Percentiles rank a stretch among this genome's conserved stretches.
Evolutionary conservation across 1,140 invertebrate species (phyloP).

Genomic region (Nephotettix cincticeps): DNA sequence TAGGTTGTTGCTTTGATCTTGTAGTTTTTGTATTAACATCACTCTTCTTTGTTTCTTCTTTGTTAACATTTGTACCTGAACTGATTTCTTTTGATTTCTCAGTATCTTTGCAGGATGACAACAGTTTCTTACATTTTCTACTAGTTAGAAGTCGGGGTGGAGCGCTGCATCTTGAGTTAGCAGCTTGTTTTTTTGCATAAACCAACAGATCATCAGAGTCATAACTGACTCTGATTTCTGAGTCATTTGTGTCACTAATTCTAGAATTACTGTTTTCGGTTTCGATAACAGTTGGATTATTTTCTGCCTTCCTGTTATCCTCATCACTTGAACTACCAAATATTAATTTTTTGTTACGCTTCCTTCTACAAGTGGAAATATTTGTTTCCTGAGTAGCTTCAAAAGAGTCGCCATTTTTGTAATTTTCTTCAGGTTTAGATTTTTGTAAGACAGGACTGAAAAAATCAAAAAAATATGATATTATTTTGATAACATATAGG

Average conservation of each 20-base stretch:
- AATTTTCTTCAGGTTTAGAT: too few relatives aligned
- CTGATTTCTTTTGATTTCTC: too few relatives aligned
- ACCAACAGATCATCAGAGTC: slow-evolving; percentile 1
- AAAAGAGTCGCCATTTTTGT: too few relatives aligned
- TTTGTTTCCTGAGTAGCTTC: too few relatives aligned
- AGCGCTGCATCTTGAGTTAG: background rate
- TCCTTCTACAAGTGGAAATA: too few relatives aligned
- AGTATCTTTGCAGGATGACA: background rate
- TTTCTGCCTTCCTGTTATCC: background rate
- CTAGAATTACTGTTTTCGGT: background rate
- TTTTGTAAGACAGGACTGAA: too few relatives aligned
- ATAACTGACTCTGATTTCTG: slow-evolving; percentile 4
- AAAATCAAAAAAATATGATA: too few relatives aligned
- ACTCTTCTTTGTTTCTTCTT: too few relatives aligned
- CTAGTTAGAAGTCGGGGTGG: background rate
- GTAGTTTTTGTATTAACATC: too few relatives aligned
- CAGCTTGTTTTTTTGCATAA: slow-evolving; percentile 9
- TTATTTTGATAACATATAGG: too few relatives aligned
- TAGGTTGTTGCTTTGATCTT: too few relatives aligned
- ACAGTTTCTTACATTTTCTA: slow-evolving; percentile 11
- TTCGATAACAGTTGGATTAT: background rate
- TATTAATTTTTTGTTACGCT: background rate
- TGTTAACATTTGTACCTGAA: too few relatives aligned
- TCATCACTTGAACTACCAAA: background rate
- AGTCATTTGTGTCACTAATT: background rate